Evolutionary conservation across 2,888 invertebrate species (phyloP).

Genomic region (Altica lythri): DNA sequence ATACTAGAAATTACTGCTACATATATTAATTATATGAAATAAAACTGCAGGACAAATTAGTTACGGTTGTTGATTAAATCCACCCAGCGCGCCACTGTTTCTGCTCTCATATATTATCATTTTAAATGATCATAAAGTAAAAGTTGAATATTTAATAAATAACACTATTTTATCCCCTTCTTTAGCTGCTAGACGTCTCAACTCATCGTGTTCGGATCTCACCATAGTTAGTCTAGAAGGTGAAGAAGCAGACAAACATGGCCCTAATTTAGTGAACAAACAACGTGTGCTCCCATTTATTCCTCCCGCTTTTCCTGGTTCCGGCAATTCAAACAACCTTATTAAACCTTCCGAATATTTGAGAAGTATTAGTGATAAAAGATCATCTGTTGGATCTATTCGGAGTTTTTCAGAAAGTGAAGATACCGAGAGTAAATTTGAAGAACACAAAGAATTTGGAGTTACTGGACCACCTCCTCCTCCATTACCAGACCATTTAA

Average conservation of each 20-base stretch:
- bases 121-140: slow-evolving; percentile 20
- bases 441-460: slow-evolving; percentile 35
- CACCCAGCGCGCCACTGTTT: neutral
- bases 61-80: slow-evolving; percentile 9
- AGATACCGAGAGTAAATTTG: slow-evolving; percentile 45
- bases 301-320: slow-evolving; percentile 83
- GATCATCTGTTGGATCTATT: slow-evolving; percentile 58
- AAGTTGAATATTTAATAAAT: slow-evolving; percentile 25
- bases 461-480: slow-evolving; percentile 61
- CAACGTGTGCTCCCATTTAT: slow-evolving; percentile 88
- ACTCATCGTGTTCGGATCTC: slow-evolving; percentile 56
- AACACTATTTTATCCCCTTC: slow-evolving; percentile 14
- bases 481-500: slow-evolving; percentile 42
- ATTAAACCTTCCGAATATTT: slow-evolving; percentile 93
- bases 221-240: slow-evolving; percentile 61
- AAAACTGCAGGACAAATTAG: too few species aligned
- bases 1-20: too few species aligned
- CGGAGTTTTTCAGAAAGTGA: slow-evolving; percentile 55
- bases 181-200: slow-evolving; percentile 54
- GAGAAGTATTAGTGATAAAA: slow-evolving; percentile 75
- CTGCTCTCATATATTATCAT: slow-evolving; percentile 14
- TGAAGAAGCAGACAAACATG: slow-evolving; percentile 56
- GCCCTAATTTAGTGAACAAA: slow-evolving; percentile 75
- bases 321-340: slow-evolving; percentile 74
- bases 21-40: too few species aligned